These are phyloP conservation scores for Xenopus laevis DNA, from an alignment of 2,113 vertebrate genomes.

Conservation along the genomic window DNA sequence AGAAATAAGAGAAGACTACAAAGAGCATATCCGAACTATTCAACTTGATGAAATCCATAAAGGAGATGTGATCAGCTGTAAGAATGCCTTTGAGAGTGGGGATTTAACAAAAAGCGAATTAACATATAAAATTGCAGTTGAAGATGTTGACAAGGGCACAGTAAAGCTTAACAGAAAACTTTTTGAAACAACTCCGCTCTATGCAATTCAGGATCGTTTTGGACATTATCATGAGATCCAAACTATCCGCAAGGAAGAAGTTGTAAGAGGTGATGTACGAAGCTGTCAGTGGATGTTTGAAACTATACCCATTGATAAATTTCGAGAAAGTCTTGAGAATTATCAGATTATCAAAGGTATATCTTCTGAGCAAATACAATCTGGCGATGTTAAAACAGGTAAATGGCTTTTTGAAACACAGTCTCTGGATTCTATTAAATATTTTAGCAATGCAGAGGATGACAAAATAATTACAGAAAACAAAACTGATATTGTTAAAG, in stretches of 20 bases:
- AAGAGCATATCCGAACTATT: conserved; percentile 71
- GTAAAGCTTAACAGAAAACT: conserved; percentile 80
- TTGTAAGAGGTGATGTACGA: conserved; percentile 83
- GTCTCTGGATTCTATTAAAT: conserved; percentile 83
- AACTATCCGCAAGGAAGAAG: conserved; percentile 83
- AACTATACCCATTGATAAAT: conserved; percentile 85
- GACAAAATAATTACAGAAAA: conserved; percentile 61
- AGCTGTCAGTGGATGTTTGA: conserved; percentile 92
- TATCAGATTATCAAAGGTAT: conserved; percentile 86
- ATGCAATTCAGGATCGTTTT: conserved; percentile 83
- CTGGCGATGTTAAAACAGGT: conserved; percentile 85
- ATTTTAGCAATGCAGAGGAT: conserved; percentile 76
- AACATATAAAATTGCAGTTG: conserved; percentile 76
- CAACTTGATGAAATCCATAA: conserved; percentile 80
- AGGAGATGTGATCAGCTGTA: conserved; percentile 78
- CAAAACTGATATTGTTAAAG: conserved; percentile 69
- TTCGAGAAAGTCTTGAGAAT: conserved; percentile 77
- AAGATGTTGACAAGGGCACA: conserved; percentile 74
- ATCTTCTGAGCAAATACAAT: conserved; percentile 82
- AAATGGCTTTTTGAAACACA: conserved; percentile 95
- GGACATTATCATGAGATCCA: conserved; percentile 85
- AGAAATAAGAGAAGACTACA: conserved; percentile 79
- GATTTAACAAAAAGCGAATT: conserved; percentile 67
- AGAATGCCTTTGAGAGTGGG: conserved; percentile 77
- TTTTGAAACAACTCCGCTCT: conserved; percentile 79